Evolutionary conservation across 2,797 vertebrate genomes (phyloP), one percentile per base, ranked within the genome.

Genomic region (Chaetodon trifasciatus): DNA sequence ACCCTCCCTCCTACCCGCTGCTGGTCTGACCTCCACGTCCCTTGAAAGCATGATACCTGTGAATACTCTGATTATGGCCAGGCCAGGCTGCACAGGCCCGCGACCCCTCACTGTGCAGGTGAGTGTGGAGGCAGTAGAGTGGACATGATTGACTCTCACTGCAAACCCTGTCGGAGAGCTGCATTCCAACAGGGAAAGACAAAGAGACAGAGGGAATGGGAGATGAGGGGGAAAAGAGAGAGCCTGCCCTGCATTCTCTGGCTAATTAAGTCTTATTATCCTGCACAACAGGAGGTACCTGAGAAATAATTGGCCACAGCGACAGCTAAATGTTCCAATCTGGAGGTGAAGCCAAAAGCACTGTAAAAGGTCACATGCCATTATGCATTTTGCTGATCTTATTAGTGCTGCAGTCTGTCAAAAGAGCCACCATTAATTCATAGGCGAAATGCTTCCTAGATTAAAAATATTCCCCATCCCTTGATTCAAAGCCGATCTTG

Each of bases 181-280:
- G 74, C 79, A 84, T 86, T 91, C 89, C 88, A 74, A 70, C 79
- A 70, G 86, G 52, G 74, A 84, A 79, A 91, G 86, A 82, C 78
- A 68, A 73, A 78, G 87, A 81, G 80, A 86, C 63, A 32, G 70
- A 83, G 78, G 46, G 50, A 86, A 70, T 19, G 50, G 76, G 55
- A 83, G 76, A 84, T 32, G 78, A 76, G 76, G 69, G 40, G 79
- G 83, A 68, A 64, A n/a, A 80, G 82, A 72, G 76, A 60, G 74
- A 66, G 55, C 69, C 86, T 17, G 68, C 76, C 76, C 84, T 56
- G 82, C 79, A 74, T 91, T 93, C 83, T 88, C 91, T 81, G 89
- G 92, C 91, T 95, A 95, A 96, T 96, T 95, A 95, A 92, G 92
- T 93, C 89, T 92, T 93, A 95, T 96, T 95, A 96, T 94, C 92